phyloP scores from a whole-genome alignment of 2,797 vertebrate genomes.

The Pangasius larnaudii region DNA sequence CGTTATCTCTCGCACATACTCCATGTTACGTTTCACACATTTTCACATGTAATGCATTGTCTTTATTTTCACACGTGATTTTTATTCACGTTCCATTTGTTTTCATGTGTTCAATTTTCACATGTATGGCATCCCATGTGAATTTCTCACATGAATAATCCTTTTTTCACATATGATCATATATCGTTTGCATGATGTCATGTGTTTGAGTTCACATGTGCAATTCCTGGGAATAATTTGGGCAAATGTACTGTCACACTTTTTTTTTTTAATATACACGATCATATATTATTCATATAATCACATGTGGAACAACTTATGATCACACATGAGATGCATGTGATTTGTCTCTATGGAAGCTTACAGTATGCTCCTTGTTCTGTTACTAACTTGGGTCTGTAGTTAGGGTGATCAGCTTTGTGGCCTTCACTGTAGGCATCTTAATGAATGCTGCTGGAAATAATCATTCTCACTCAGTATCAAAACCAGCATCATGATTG shows the following conservation, averaged over 20 bases:
- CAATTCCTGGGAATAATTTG: not conserved
- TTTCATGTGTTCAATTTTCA: not conserved
- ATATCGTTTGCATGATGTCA: not conserved
- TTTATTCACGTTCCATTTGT: not conserved
- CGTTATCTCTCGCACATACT: not conserved
- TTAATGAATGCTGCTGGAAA: constrained; percentile 5
- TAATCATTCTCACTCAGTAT: not conserved
- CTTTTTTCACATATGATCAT: not conserved
- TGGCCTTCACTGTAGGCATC: not conserved
- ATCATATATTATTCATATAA: not conserved
- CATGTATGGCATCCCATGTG: not conserved
- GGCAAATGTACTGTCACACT: not conserved
- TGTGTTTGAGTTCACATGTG: too few species aligned
- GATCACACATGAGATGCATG: too few species aligned
- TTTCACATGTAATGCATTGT: not conserved
- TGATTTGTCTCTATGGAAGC: not conserved
- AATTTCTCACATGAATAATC: not conserved
- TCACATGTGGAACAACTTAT: not conserved
- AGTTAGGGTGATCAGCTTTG: not conserved
- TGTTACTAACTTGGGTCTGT: not conserved
- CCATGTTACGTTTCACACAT: not conserved
- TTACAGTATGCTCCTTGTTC: not conserved
- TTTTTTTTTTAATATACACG: not conserved
- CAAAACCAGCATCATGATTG: constrained; percentile 12
- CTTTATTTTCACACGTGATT: not conserved